Evolutionary conservation across 2,113 vertebrate species (phyloP), one percentile per base, ranked within the genome.

Genomic region (Colaptes auratus): DNA sequence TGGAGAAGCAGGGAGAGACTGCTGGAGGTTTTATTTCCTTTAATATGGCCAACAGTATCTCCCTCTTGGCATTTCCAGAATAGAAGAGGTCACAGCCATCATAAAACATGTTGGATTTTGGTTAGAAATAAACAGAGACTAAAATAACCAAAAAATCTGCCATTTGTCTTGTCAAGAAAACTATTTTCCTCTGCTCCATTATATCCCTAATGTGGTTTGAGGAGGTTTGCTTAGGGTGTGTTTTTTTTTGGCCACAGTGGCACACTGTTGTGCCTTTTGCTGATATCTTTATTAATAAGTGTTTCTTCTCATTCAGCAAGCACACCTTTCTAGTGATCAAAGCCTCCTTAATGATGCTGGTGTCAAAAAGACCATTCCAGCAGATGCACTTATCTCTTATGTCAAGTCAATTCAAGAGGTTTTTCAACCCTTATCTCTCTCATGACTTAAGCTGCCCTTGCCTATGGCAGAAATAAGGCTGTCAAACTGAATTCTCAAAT

Each of bases 401-500:
- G 71, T 79, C 82, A 88, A 82, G 44, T 86, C 55, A 72, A 69
- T 82, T 97, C 77, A 74, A 94, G 79, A 92, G 81, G 24, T 86
- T 93, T 94, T 69, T 86, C 44, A 72, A 75, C 18, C 81, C 11
- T 95, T 98, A 95, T 93, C 86, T 95, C 28, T 85, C 61, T 30
- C 76, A 92, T 92, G 92, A 85, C 85, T 97, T 89, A 88, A 94
- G 93, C 82, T 97, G 93, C 48, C 97, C 96, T 98, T 98, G 96
- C 96, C 96, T 17, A 64, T 19, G 97, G 97, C 89, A 97, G 94
- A 95, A 96, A 88, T 82, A 96, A 95, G 65, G 31, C 74, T 97
- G 88, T 96, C 94, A 93, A 95, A 95, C 67, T 92, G 73, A 91
- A 93, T 97, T 97, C 97, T 96, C 88, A 95, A 94, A 97, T 97